Conservation (phyloP, 1,140 invertebrate species). For the Euwallacea similis region DNA sequence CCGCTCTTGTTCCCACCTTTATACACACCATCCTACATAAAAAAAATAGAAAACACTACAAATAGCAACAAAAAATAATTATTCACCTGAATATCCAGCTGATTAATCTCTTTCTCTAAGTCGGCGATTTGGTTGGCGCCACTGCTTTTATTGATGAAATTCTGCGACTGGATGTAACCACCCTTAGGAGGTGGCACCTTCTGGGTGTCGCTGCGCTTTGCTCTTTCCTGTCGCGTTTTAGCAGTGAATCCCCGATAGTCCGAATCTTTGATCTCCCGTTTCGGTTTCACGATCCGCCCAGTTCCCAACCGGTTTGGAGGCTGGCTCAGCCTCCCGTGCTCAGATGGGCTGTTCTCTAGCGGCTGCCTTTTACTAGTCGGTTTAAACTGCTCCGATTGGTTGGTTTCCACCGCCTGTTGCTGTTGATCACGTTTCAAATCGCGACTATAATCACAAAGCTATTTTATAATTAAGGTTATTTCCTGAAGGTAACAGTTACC, state of each 20-base stretch:
- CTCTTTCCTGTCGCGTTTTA: slow-evolving; percentile 45
- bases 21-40: slow-evolving; percentile 49
- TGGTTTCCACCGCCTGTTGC: no score
- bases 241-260: slow-evolving; percentile 51
- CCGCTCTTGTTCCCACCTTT: slow-evolving; percentile 47
- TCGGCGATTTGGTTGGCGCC: slow-evolving; percentile 44
- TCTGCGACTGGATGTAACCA: slow-evolving; percentile 53
- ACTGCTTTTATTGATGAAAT: slow-evolving; percentile 51
- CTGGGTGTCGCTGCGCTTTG: slow-evolving; percentile 39
- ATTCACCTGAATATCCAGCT: slow-evolving; percentile 51
- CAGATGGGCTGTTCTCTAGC: no score
- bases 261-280: slow-evolving; percentile 48
- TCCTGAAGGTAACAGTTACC: no score
- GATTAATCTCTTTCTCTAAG: slow-evolving; percentile 57
- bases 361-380: no score
- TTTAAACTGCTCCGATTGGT: no score
- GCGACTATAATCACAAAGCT: no score
- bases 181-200: slow-evolving; percentile 39
- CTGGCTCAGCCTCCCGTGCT: not conserved
- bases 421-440: no score
- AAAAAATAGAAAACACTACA: not conserved
- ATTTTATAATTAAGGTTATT: no score
- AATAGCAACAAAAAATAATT: not conserved
- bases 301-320: slow-evolving; percentile 38
- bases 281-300: slow-evolving; percentile 46